phyloP scores from a whole-genome alignment of 2,113 vertebrate genomes.

The Oryzias javanicus region DNA sequence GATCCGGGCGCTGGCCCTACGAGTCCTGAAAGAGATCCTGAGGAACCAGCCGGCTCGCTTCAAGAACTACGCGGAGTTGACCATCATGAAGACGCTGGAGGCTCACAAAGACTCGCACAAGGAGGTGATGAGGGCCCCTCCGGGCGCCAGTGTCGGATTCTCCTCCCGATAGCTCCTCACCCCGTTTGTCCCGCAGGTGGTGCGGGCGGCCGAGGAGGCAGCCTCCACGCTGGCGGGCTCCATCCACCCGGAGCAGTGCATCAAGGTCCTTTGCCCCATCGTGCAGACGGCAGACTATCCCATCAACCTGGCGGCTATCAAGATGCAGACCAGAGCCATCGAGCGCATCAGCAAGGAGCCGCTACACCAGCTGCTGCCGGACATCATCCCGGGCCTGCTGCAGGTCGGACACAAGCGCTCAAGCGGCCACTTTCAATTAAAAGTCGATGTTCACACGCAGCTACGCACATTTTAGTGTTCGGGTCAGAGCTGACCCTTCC shows the following conservation, averaged over 20 bases:
- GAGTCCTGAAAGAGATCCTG: slow-evolving; percentile 93
- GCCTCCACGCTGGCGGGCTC: slow-evolving; percentile 88
- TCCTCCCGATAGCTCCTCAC: too few species aligned
- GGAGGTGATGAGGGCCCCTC: slow-evolving; percentile 71
- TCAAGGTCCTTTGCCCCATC: slow-evolving; percentile 96
- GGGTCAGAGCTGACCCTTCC: too few species aligned
- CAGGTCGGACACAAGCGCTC: slow-evolving; percentile 26
- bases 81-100: slow-evolving; percentile 98
- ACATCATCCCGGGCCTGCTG: slow-evolving; percentile 91
- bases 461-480: too few species aligned
- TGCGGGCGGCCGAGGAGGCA: slow-evolving; percentile 92
- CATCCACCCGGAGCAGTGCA: slow-evolving; percentile 92
- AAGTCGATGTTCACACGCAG: too few species aligned
- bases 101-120: slow-evolving; percentile 97
- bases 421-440: too few species aligned
- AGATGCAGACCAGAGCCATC: slow-evolving; percentile 95
- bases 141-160: too few species aligned
- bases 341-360: slow-evolving; percentile 90
- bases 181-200: slow-evolving; percentile 49
- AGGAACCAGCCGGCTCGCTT: slow-evolving; percentile 93
- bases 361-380: slow-evolving; percentile 85
- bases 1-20: slow-evolving; percentile 87
- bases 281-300: slow-evolving; percentile 97
- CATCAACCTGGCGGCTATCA: slow-evolving; percentile 95
- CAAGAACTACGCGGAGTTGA: slow-evolving; percentile 95